These are phyloP conservation scores for Copsychus sechellarum DNA, from an alignment of 2,113 vertebrate genomes.

Conservation along the genomic window DNA sequence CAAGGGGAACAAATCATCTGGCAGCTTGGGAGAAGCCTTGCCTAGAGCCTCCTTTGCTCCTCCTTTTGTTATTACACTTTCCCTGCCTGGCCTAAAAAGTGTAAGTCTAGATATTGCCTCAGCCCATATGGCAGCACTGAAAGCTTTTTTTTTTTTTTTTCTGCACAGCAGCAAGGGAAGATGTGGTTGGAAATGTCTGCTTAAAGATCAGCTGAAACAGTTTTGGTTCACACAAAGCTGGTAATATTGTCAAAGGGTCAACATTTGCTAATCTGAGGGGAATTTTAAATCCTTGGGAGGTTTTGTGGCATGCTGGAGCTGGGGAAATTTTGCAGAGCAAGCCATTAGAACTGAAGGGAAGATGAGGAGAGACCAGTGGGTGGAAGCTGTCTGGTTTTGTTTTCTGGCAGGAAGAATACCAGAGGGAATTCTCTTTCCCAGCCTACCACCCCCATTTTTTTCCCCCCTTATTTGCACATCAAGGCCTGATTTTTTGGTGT, in stretches of 20 bases:
- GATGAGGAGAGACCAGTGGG: slow-evolving; percentile 66
- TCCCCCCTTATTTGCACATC: not conserved
- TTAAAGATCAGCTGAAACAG: not conserved
- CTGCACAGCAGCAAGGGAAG: not conserved
- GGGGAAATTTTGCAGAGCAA: slow-evolving; percentile 39
- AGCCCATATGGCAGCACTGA: not conserved
- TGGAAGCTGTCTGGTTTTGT: slow-evolving; percentile 65
- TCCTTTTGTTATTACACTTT: not conserved
- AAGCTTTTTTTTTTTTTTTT: not conserved
- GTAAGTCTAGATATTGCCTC: slow-evolving; percentile 33
- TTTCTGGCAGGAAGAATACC: slow-evolving; percentile 63
- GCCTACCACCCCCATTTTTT: slow-evolving; percentile 25
- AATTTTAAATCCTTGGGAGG: not conserved
- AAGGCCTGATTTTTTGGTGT: not conserved
- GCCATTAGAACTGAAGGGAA: slow-evolving; percentile 37
- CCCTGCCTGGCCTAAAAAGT: slow-evolving; percentile 1
- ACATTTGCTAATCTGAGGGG: not conserved
- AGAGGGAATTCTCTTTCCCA: slow-evolving; percentile 67
- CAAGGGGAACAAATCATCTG: not conserved
- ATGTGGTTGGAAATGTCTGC: not conserved
- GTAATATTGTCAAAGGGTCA: not conserved
- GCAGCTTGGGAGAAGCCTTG: not conserved
- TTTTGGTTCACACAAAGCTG: not conserved
- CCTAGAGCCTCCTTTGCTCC: not conserved
- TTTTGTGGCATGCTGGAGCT: not conserved